These are phyloP conservation scores for Trichomycterus rosablanca DNA, from an alignment of 2,113 vertebrate genomes.

Conservation along the genomic window DNA sequence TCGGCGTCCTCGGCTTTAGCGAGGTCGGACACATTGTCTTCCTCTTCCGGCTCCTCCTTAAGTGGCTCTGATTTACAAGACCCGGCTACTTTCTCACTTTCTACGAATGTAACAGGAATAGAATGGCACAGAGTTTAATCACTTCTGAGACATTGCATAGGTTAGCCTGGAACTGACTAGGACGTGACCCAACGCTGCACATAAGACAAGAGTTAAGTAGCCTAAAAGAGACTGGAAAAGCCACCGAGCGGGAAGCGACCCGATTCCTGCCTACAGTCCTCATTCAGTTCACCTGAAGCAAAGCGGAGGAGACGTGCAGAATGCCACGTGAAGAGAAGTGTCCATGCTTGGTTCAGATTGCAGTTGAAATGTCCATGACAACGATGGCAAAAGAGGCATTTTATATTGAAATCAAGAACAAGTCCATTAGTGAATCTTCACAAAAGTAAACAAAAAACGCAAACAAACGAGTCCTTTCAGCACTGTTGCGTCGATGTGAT, in stretches of 20 bases:
- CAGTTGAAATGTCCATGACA: conserved; percentile 52
- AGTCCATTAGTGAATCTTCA: conserved; percentile 62
- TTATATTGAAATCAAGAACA: conserved; percentile 49
- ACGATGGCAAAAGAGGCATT: conserved; percentile 38
- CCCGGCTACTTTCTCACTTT: conserved; percentile 99
- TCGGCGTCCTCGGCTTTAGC: conserved; percentile 70
- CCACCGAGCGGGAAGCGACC: conserved; percentile 63
- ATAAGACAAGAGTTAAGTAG: conserved; percentile 54
- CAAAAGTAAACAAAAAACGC: no score
- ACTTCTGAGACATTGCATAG: conserved; percentile 98
- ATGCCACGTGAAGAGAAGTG: conserved; percentile 54
- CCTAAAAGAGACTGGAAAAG: conserved; percentile 75
- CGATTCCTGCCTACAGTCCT: conserved; percentile 54
- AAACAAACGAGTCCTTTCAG: conserved; percentile 56
- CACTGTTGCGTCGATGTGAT: conserved; percentile 41
- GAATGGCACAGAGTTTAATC: conserved; percentile 99
- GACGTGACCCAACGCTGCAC: conserved; percentile 79
- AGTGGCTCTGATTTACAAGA: conserved; percentile 97
- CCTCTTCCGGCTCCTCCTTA: conserved; percentile 87
- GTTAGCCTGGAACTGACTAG: conserved; percentile 91
- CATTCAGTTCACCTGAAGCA: conserved; percentile 63
- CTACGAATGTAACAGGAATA: conserved; percentile 99
- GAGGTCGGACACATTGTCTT: conserved; percentile 74
- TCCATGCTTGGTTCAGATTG: conserved; percentile 33
- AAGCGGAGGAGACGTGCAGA: conserved; percentile 57